phyloP scores from a whole-genome alignment of 2,797 vertebrate genomes.

The Chelon labrosus region DNA sequence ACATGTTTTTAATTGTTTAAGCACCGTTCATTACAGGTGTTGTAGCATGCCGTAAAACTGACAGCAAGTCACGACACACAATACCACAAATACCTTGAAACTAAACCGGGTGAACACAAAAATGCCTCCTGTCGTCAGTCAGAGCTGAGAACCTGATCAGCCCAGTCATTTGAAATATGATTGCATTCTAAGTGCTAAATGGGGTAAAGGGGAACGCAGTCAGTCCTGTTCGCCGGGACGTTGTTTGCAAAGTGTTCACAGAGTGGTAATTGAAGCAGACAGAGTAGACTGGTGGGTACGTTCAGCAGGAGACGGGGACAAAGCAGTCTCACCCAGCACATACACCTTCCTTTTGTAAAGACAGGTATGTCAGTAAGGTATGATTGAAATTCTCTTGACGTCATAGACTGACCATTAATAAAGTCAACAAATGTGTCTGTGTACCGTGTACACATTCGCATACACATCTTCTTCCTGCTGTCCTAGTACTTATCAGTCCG shows the following conservation, averaged over 20 bases:
- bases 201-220: constrained; percentile 19
- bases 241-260: constrained; percentile 19
- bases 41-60: neutral
- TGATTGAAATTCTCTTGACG: neutral
- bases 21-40: neutral
- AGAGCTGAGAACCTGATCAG: constrained; percentile 4
- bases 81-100: neutral
- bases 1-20: neutral
- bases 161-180: neutral
- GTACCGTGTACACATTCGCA: neutral
- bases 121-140: constrained; percentile 19
- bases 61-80: neutral
- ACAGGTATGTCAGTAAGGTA: neutral
- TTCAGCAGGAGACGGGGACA: neutral
- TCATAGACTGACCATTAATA: constrained; percentile 11
- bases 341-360: neutral
- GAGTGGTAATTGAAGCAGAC: constrained; percentile 31
- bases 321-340: neutral
- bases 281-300: neutral
- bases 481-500: constrained; percentile 12
- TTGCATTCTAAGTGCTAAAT: constrained; percentile 23
- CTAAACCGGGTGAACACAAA: neutral
- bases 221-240: constrained; percentile 21
- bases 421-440: neutral
- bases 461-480: neutral